A percentile compares a stretch with the other conserved stretches of the same genome.
Evolutionary conservation across 2,113 vertebrate genomes (phyloP).

Genomic region (Xenopus tropicalis): DNA sequence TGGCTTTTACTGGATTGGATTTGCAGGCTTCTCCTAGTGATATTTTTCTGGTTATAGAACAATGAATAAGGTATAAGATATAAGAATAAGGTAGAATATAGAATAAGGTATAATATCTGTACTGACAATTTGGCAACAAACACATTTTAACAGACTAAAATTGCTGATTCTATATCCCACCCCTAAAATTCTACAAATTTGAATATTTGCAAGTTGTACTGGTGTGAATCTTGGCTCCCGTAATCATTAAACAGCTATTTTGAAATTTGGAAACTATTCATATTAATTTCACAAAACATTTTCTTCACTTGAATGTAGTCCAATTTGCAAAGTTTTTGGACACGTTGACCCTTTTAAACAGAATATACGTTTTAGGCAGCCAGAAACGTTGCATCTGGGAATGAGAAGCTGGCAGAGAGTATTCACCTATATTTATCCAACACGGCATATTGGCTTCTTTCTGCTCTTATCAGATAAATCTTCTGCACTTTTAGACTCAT

Average conservation of each 20-base stretch:
- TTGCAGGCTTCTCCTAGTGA: too few relatives aligned
- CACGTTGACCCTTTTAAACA: constrained; percentile 31
- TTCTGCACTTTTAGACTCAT: too few relatives aligned
- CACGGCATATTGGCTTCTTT: too few relatives aligned
- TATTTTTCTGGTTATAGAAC: too few relatives aligned
- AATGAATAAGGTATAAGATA: too few relatives aligned
- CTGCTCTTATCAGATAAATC: too few relatives aligned
- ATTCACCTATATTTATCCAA: neutral
- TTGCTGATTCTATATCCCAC: too few relatives aligned
- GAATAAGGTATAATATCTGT: too few relatives aligned
- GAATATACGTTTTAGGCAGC: constrained; percentile 37
- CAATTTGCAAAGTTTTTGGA: constrained; percentile 39
- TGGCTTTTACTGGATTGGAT: too few relatives aligned
- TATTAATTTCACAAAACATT: constrained; percentile 38
- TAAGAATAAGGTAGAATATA: too few relatives aligned
- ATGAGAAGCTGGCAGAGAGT: constrained; percentile 14
- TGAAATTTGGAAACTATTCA: constrained; percentile 31
- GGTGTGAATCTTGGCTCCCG: constrained; percentile 3
- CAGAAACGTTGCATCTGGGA: constrained; percentile 16
- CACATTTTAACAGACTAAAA: too few relatives aligned
- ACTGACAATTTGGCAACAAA: too few relatives aligned
- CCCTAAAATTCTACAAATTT: neutral
- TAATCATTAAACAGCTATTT: constrained; percentile 22
- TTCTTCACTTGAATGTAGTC: constrained; percentile 32
- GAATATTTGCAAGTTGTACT: constrained; percentile 7